A percentile compares a stretch with the other conserved stretches of the same genome.
Evolutionary conservation across 1,140 invertebrate species (phyloP).

Genomic region (Solenopsis invicta): DNA sequence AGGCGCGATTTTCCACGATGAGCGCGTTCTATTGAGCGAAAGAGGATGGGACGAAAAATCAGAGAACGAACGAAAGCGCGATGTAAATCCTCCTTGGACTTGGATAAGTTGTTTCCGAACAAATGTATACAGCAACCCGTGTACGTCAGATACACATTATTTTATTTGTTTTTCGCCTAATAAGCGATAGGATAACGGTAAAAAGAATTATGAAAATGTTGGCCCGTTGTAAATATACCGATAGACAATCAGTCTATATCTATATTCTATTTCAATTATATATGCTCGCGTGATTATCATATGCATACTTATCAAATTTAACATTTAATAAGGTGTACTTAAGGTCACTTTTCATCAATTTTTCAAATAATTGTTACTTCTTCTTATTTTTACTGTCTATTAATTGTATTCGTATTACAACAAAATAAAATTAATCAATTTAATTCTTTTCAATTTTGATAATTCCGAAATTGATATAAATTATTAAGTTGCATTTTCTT

Average conservation of each 20-base stretch:
- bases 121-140: background rate
- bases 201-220: background rate
- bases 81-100: slow-evolving; percentile 19
- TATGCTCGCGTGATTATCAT: background rate
- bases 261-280: background rate
- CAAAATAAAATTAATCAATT: background rate
- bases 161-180: background rate
- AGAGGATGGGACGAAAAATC: slow-evolving; percentile 60
- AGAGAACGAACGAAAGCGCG: background rate
- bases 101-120: background rate
- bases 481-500: slow-evolving; percentile 34
- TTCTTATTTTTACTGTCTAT: background rate
- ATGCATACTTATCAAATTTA: background rate
- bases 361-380: background rate
- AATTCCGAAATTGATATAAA: slow-evolving; percentile 23
- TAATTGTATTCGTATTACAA: background rate
- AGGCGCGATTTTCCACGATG: slow-evolving; percentile 82
- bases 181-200: background rate
- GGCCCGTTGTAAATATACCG: background rate
- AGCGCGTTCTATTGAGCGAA: slow-evolving; percentile 79
- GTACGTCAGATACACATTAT: background rate
- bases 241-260: background rate
- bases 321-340: background rate
- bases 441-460: background rate
- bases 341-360: background rate